Evolutionary conservation across 2,797 vertebrate species (phyloP).

Genomic region (Enteromius mattozi): DNA sequence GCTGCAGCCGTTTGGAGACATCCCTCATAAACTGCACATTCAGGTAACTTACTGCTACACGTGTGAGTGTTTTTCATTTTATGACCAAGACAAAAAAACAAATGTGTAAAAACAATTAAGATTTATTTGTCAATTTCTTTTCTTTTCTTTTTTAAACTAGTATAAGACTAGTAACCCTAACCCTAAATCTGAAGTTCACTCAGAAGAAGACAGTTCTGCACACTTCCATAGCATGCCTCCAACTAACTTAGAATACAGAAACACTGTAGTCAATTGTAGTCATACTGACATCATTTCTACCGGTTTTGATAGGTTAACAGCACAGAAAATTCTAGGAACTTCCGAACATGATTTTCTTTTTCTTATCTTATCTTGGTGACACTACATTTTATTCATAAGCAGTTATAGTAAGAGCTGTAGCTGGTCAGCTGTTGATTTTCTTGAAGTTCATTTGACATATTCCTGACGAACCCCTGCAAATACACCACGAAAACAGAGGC

Average conservation of each 20-base stretch:
- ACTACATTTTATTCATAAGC: not conserved
- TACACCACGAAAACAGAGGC: too few species aligned
- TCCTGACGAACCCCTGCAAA: too few species aligned
- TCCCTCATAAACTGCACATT: conserved; percentile 83
- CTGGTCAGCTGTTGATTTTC: too few species aligned
- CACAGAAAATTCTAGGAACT: not conserved
- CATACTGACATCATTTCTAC: not conserved
- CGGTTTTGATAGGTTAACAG: not conserved
- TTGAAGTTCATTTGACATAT: not conserved
- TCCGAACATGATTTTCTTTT: not conserved
- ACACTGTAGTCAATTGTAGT: too few species aligned
- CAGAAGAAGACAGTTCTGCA: not conserved
- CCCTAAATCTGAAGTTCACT: not conserved
- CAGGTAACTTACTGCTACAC: conserved; percentile 76
- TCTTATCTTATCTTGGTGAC: not conserved
- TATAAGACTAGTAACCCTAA: too few species aligned
- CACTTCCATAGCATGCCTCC: not conserved
- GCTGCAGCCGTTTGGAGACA: conserved; percentile 88
- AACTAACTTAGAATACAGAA: not conserved
- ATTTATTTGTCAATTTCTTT: not conserved
- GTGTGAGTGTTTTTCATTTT: not conserved
- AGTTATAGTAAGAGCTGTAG: not conserved
- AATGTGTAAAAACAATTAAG: not conserved
- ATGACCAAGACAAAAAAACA: not conserved
- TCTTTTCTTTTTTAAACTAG: too few species aligned